Evolutionary conservation across 1,140 invertebrate species (phyloP), one percentile per base, ranked within the genome.

Genomic region (Odontomachus brunneus): DNA sequence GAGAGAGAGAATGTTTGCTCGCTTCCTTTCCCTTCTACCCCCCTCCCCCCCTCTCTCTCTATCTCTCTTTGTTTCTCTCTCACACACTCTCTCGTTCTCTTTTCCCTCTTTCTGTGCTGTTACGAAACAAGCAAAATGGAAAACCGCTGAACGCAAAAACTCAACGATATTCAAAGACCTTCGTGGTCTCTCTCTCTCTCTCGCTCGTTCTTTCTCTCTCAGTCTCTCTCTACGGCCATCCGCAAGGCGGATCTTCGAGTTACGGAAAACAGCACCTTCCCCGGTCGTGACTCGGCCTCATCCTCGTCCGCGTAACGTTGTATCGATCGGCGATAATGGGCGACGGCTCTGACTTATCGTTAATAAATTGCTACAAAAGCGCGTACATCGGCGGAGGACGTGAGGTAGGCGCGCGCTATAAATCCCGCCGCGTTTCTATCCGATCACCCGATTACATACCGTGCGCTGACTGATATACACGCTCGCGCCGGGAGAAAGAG

Each of bases 301-400:
- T 33, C 63, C 26, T 51, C 14, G 48, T 12, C 22, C 15, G n/a
- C 24, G 17, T 38, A 57, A 69, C 67, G 48, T 53, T 81, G 53
- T 48, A 75, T 83, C 62, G 73, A 82, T 44, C 48, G 51, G 49
- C 29, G 71, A 75, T 51, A 86, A 86, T 65, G 3, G 17, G 15
- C 9, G 5, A 12, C 26, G 15, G 33, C 17, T 26, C 15, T 7
- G 26, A 55, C 29, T 62, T 51, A 55, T 63, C 48, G 55, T 69
- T 59, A 66, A 85, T 85, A 85, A 86, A 86, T 86, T 57, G 49
- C 22, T 44, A 74, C 55, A 72, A 84, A 85, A 84, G 49, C 66
- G 48, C 17, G 51, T 44, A 51, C 74, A 49, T 19, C 59, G 83
- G 38, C 49, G 74, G 24, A 69, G 53, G 22, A 53, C 29, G 22